Conservation (phyloP, 2,113 vertebrate species). For the Polyodon spathula region DNA sequence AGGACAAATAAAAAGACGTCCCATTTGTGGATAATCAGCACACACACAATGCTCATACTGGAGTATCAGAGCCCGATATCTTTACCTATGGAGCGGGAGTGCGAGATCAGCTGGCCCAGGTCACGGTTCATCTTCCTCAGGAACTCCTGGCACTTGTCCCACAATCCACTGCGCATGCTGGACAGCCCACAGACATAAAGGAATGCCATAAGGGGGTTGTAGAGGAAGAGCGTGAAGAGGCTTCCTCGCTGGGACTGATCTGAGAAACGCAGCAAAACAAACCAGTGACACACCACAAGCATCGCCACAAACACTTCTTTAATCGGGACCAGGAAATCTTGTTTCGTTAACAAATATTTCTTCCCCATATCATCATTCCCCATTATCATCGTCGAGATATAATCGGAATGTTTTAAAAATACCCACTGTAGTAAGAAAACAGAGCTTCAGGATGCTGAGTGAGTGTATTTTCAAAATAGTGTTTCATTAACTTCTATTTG, state of each 20-base stretch:
- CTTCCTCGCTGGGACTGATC: constrained; percentile 93
- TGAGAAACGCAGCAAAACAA: too few species aligned
- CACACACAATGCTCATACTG: background rate
- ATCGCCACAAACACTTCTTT: background rate
- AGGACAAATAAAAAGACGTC: too few species aligned
- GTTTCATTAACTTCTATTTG: too few species aligned
- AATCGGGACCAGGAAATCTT: background rate
- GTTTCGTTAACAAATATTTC: too few species aligned
- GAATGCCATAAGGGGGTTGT: constrained; percentile 92
- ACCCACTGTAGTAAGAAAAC: too few species aligned
- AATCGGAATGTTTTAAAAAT: too few species aligned
- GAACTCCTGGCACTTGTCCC: constrained; percentile 91
- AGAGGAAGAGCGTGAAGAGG: constrained; percentile 95
- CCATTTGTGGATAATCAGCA: too few species aligned
- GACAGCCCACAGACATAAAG: constrained; percentile 84
- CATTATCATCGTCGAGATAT: too few species aligned
- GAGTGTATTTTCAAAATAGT: too few species aligned
- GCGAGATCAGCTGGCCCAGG: constrained; percentile 89
- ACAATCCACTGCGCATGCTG: constrained; percentile 80
- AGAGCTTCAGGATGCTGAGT: background rate
- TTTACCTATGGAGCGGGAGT: constrained; percentile 84
- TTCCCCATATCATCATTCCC: too few species aligned
- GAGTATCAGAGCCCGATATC: background rate
- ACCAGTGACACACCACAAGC: background rate
- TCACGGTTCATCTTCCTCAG: constrained; percentile 82